Percentiles rank a stretch among this genome's conserved stretches.
Conservation (phyloP, 2,797 vertebrate species). For the Cirrhinus molitorella region DNA sequence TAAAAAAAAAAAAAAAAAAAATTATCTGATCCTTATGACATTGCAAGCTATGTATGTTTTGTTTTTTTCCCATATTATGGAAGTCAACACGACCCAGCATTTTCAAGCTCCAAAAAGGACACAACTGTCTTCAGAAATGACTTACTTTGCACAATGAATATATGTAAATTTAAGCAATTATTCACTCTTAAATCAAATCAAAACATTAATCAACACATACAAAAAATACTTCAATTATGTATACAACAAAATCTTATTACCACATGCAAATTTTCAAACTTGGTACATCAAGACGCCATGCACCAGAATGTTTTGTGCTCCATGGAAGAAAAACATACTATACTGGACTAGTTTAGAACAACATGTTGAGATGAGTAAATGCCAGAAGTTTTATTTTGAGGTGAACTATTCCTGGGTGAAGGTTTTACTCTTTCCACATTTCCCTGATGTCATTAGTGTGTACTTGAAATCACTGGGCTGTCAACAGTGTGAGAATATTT, state of each 20-base stretch:
- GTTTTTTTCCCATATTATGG: not conserved
- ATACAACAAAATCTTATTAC: not conserved
- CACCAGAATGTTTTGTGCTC: not conserved
- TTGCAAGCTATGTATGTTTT: not conserved
- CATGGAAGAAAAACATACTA: not conserved
- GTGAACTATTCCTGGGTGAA: conserved; percentile 8
- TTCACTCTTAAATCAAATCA: not conserved
- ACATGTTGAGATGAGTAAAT: conserved; percentile 3
- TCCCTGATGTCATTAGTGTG: conserved; percentile 31
- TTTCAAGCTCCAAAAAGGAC: not conserved
- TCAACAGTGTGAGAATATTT: conserved; percentile 37
- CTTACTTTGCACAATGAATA: not conserved
- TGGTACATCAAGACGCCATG: not conserved
- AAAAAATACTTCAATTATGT: not conserved
- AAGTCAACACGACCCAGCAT: not conserved
- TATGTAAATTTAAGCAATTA: not conserved
- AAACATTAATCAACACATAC: not conserved
- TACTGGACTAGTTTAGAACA: not conserved
- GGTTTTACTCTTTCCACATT: conserved; percentile 23
- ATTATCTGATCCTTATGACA: not conserved
- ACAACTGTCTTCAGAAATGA: not conserved
- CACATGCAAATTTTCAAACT: not conserved
- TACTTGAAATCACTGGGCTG: conserved; percentile 33
- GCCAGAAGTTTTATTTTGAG: conserved; percentile 9
- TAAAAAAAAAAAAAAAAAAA: too few species aligned